These are phyloP conservation scores for Thymelicus lineola DNA, from an alignment of 2,888 invertebrate species.

Conservation along the genomic window DNA sequence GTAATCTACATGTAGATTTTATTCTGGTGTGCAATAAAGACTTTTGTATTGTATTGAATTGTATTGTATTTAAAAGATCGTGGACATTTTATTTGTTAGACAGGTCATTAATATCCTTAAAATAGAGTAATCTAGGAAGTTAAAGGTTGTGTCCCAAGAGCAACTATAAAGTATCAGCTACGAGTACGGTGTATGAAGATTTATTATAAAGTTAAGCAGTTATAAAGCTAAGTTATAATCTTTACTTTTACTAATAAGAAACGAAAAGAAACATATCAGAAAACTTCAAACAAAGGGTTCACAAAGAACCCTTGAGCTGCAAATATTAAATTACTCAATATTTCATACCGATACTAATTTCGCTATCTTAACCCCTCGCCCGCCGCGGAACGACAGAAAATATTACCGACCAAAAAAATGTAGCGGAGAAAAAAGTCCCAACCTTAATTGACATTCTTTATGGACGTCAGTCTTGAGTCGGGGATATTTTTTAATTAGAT, in stretches of 20 bases:
- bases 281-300: slow-evolving; percentile 52
- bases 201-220: no score
- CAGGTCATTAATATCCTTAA: no score
- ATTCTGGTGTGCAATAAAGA: no score
- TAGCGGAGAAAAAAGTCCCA: slow-evolving; percentile 71
- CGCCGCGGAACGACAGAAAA: slow-evolving; percentile 78
- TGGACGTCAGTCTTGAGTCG: slow-evolving; percentile 83
- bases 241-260: slow-evolving; percentile 42
- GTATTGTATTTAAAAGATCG: no score
- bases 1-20: no score
- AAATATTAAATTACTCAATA: slow-evolving; percentile 85
- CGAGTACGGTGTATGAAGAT: no score
- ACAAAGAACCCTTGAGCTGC: slow-evolving; percentile 50
- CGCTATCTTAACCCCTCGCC: slow-evolving; percentile 83
- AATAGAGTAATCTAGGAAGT: no score
- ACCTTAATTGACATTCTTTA: slow-evolving; percentile 86
- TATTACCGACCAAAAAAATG: slow-evolving; percentile 57
- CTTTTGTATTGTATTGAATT: no score
- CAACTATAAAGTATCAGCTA: no score
- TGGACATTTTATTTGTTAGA: no score
- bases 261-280: slow-evolving; percentile 46
- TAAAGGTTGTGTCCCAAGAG: no score
- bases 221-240: no score
- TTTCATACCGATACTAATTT: slow-evolving; percentile 85
- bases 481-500: slow-evolving; percentile 86